phyloP scores from a whole-genome alignment of 2,888 invertebrate species.

The Calameuta filiformis region DNA sequence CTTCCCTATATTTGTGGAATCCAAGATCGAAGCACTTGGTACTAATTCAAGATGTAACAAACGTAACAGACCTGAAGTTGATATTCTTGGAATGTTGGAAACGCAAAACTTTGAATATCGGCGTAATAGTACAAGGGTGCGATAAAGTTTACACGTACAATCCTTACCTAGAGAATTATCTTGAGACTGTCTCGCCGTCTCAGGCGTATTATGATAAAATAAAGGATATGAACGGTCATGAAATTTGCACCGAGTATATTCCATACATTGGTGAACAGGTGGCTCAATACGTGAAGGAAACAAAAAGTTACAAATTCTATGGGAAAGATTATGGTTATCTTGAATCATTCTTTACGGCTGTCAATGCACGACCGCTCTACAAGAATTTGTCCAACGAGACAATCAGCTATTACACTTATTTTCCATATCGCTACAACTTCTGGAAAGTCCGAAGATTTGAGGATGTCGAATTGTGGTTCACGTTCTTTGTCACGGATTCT shows the following conservation, averaged over 20 bases:
- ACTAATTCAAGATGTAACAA: background rate
- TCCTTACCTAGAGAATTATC: conserved; percentile 8
- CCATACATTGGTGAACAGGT: background rate
- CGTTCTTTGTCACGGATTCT: background rate
- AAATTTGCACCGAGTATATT: conserved; percentile 1
- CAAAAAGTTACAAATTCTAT: conserved; percentile 4
- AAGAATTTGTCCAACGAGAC: background rate
- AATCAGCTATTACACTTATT: background rate
- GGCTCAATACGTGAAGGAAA: conserved; percentile 3
- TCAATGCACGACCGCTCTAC: conserved; percentile 5
- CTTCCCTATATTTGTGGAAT: conserved; percentile 5
- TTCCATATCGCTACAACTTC: background rate
- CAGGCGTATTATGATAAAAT: conserved; percentile 14
- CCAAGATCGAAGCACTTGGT: conserved; percentile 16
- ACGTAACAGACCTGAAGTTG: background rate
- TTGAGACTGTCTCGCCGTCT: background rate
- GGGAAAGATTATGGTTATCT: conserved; percentile 6
- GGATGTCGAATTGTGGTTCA: conserved; percentile 13
- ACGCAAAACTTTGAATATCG: conserved; percentile 6
- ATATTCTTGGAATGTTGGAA: conserved; percentile 12
- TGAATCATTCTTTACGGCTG: conserved; percentile 4
- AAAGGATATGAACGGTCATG: conserved; percentile 9
- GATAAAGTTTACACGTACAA: conserved; percentile 16
- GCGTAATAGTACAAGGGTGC: background rate
- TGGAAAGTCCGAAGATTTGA: conserved; percentile 1